Conservation (phyloP, 2,888 invertebrate species). For the Cheilosia vulpina region DNA sequence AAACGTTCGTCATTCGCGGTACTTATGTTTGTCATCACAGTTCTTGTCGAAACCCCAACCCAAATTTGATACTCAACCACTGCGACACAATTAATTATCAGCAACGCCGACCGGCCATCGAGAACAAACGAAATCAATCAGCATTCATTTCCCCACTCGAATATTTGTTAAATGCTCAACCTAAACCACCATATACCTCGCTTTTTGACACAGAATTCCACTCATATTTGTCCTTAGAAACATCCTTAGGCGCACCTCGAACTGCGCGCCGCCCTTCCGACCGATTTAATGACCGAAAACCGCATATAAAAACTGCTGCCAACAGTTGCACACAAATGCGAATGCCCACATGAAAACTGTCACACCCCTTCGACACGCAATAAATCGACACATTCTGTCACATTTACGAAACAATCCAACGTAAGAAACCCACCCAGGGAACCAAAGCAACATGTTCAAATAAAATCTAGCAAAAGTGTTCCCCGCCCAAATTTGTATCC, state of each 20-base stretch:
- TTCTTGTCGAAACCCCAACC: no score
- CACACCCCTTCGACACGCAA: constrained; percentile 63
- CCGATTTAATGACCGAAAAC: constrained; percentile 25
- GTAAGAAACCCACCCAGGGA: constrained; percentile 13
- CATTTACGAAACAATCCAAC: not conserved
- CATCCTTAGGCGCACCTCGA: constrained; percentile 37
- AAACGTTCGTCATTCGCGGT: no score
- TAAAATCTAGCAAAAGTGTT: constrained; percentile 58
- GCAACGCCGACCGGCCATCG: no score
- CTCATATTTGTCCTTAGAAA: constrained; percentile 14
- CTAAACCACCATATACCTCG: not conserved
- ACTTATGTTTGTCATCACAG: no score
- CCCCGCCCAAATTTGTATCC: constrained; percentile 34
- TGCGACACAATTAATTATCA: no score
- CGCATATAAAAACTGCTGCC: not conserved
- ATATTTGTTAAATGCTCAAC: not conserved
- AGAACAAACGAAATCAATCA: no score
- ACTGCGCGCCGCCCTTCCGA: constrained; percentile 3
- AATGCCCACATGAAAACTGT: constrained; percentile 31
- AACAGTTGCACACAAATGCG: constrained; percentile 38
- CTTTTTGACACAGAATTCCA: not conserved
- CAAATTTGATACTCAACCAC: no score
- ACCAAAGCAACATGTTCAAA: constrained; percentile 45
- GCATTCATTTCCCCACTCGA: no score
- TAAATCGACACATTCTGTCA: constrained; percentile 61